Evolutionary conservation across 2,797 vertebrate genomes (phyloP).

Genomic region (Esox lucius): DNA sequence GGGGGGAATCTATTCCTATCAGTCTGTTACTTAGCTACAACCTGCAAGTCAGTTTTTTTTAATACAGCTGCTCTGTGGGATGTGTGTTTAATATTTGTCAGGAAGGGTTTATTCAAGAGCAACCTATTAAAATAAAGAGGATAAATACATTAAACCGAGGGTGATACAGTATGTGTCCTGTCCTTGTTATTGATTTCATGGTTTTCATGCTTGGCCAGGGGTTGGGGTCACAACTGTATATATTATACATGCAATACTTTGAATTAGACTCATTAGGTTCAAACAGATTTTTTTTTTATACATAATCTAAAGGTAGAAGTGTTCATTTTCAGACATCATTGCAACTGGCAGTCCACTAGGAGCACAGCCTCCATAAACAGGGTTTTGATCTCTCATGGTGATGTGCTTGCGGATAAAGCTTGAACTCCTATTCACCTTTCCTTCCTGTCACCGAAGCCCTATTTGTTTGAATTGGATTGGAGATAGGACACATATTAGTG

Average conservation of each 20-base stretch:
- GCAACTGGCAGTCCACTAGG: constrained; percentile 29
- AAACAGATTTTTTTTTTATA: too few species aligned
- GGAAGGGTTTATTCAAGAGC: constrained; percentile 34
- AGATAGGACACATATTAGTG: constrained; percentile 46
- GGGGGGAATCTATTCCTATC: constrained; percentile 42
- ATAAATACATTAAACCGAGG: constrained; percentile 25
- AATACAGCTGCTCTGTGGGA: constrained; percentile 45
- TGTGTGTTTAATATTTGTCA: constrained; percentile 46
- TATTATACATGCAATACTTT: too few species aligned
- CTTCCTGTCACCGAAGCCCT: constrained; percentile 66
- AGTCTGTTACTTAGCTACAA: constrained; percentile 31
- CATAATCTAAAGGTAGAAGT: too few species aligned
- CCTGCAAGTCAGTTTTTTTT: constrained; percentile 42
- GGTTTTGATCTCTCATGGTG: constrained; percentile 28
- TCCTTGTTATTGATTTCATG: constrained; percentile 10
- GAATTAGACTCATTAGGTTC: too few species aligned
- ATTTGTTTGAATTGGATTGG: constrained; percentile 62
- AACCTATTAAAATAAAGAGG: constrained; percentile 21
- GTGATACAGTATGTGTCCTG: neutral
- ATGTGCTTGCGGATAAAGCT: constrained; percentile 48
- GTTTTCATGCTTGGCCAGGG: constrained; percentile 5
- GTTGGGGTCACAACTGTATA: too few species aligned
- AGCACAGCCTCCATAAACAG: constrained; percentile 24
- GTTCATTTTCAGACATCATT: constrained; percentile 24
- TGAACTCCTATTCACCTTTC: constrained; percentile 75